Percentiles rank a stretch among this genome's conserved stretches.
These are phyloP conservation scores for Stenodema calcarata DNA, from an alignment of 2,888 invertebrate genomes.

Conservation along the genomic window DNA sequence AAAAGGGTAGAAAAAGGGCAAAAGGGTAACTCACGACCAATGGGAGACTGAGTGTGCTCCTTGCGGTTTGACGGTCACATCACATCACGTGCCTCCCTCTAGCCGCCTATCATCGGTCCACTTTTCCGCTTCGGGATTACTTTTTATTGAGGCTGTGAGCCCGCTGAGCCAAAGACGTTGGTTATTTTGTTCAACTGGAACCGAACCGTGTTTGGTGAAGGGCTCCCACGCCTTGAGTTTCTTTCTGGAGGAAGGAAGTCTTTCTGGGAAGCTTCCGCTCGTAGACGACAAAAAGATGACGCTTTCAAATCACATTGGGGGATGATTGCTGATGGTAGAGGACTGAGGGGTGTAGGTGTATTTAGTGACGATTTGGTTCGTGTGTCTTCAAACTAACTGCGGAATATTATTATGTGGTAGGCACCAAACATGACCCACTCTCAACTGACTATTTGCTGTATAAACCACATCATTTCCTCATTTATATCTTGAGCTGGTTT, in stretches of 20 bases:
- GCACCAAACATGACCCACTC: too few relatives aligned
- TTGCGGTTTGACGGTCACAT: constrained; percentile 10
- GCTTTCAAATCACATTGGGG: neutral
- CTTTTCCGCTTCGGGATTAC: neutral
- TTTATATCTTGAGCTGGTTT: too few relatives aligned
- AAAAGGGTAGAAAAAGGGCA: neutral
- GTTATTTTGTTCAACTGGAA: constrained; percentile 32
- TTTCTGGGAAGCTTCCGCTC: neutral
- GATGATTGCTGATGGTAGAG: neutral
- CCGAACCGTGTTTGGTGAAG: neutral
- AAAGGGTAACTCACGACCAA: constrained; percentile 33
- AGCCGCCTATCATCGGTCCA: neutral
- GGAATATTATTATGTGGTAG: too few relatives aligned
- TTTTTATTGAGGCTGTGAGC: neutral
- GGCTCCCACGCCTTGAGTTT: neutral
- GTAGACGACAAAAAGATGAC: neutral
- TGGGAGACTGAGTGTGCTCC: constrained; percentile 11
- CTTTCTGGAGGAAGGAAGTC: neutral
- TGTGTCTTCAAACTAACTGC: too few relatives aligned
- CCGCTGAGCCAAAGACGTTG: constrained; percentile 19
- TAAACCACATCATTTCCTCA: too few relatives aligned
- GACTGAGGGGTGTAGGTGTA: too few relatives aligned
- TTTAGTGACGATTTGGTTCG: too few relatives aligned
- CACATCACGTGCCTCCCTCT: neutral
- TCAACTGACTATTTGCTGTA: too few relatives aligned